Percentiles rank a stretch among this genome's conserved stretches.
Conservation (phyloP, 2,888 invertebrate genomes). For the Neoitamus cyanurus region DNA sequence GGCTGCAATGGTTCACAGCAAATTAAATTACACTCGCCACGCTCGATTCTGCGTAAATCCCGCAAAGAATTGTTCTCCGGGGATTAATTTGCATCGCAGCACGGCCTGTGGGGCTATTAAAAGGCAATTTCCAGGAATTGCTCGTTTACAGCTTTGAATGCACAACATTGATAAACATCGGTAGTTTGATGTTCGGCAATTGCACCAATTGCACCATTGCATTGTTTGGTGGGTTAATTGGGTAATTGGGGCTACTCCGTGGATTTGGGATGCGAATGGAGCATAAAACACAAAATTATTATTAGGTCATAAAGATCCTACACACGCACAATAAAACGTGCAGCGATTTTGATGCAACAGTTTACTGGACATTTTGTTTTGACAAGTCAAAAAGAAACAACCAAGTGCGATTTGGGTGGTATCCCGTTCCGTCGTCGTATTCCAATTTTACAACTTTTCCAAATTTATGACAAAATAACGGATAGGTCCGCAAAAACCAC, state of each 20-base stretch:
- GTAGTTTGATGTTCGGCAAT: neutral
- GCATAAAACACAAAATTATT: neutral
- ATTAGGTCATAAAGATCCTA: neutral
- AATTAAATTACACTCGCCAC: neutral
- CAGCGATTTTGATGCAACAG: neutral
- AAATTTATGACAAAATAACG: too few relatives aligned
- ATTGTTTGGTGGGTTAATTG: neutral
- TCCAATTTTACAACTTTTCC: too few relatives aligned
- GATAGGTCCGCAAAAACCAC: too few relatives aligned
- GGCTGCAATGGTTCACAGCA: neutral
- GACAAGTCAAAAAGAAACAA: too few relatives aligned
- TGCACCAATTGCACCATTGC: neutral
- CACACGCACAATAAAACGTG: neutral
- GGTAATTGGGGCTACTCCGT: neutral
- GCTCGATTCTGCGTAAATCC: neutral
- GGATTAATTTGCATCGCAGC: slow-evolving; percentile 4
- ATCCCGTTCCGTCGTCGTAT: too few relatives aligned
- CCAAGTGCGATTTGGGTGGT: too few relatives aligned
- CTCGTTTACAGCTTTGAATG: neutral
- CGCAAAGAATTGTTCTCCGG: neutral
- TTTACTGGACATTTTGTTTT: too few relatives aligned
- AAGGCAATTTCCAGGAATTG: slow-evolving; percentile 8
- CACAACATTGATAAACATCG: neutral
- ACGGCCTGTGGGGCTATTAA: neutral
- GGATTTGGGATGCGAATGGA: neutral